Percentiles rank a stretch among this genome's conserved stretches.
phyloP scores from a whole-genome alignment of 1,140 invertebrate species.

The Wiebesia pumilae region DNA sequence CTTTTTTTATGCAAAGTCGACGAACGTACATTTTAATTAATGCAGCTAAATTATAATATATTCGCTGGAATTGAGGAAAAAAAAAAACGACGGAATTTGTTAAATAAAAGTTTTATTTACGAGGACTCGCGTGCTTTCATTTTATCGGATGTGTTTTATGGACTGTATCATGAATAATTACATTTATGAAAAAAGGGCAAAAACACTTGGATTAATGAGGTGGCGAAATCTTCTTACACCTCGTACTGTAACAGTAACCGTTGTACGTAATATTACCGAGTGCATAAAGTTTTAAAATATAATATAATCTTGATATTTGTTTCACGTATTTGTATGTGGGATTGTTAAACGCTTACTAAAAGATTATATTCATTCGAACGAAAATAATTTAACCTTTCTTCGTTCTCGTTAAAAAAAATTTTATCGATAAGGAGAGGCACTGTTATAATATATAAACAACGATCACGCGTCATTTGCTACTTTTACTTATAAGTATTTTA shows the following conservation, averaged over 20 bases:
- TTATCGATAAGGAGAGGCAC: not conserved
- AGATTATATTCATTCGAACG: not conserved
- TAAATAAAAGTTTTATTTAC: not conserved
- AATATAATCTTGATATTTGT: not conserved
- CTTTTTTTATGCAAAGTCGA: not conserved
- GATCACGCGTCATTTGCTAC: too few relatives aligned
- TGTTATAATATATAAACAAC: not conserved
- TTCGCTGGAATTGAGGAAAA: not conserved
- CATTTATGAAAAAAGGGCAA: not conserved
- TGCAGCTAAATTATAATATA: not conserved
- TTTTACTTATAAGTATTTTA: too few relatives aligned
- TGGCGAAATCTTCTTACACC: not conserved
- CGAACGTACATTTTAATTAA: not conserved
- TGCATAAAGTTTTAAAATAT: not conserved
- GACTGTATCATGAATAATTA: not conserved
- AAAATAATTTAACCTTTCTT: not conserved
- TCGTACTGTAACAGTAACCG: not conserved
- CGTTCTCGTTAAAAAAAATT: not conserved
- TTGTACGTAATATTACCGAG: not conserved
- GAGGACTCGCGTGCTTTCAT: not conserved
- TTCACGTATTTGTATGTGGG: not conserved
- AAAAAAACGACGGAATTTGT: not conserved
- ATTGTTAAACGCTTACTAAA: not conserved
- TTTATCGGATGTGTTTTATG: not conserved
- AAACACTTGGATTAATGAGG: constrained; percentile 4